These are phyloP conservation scores for Subacronicta megacephala DNA, from an alignment of 2,888 invertebrate genomes.

Conservation along the genomic window DNA sequence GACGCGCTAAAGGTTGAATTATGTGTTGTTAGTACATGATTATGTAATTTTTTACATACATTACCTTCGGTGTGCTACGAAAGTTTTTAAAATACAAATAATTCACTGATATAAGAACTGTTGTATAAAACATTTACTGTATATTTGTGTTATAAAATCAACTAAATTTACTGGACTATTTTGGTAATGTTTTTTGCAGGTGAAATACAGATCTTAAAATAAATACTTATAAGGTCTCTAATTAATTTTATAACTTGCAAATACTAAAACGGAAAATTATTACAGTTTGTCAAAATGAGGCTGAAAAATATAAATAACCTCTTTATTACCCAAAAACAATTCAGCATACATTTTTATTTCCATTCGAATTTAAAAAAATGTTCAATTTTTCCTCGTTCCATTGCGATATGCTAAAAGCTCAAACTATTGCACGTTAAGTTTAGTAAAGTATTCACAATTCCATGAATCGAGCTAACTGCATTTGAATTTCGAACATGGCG, in stretches of 20 bases:
- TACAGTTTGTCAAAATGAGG: too few relatives aligned
- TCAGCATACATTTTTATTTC: background rate
- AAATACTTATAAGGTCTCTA: too few relatives aligned
- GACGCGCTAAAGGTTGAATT: constrained; percentile 81
- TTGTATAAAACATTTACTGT: constrained; percentile 3
- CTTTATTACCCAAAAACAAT: background rate
- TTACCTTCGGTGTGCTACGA: constrained; percentile 33
- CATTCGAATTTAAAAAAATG: too few relatives aligned
- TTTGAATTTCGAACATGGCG: constrained; percentile 50
- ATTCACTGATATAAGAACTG: constrained; percentile 3
- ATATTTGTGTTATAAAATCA: constrained; percentile 26
- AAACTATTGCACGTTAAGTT: background rate
- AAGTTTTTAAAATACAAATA: constrained; percentile 40
- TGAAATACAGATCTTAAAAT: too few relatives aligned
- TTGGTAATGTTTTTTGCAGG: background rate
- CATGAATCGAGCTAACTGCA: constrained; percentile 52
- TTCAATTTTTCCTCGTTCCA: too few relatives aligned
- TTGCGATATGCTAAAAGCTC: background rate
- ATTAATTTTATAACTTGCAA: too few relatives aligned
- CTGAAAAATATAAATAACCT: too few relatives aligned
- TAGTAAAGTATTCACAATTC: constrained; percentile 32
- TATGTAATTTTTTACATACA: constrained; percentile 53
- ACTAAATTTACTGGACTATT: constrained; percentile 22
- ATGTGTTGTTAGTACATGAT: constrained; percentile 68
- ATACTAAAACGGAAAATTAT: too few relatives aligned